A percentile compares a stretch with the other conserved stretches of the same genome.
Evolutionary conservation across 1,140 invertebrate species (phyloP).

Genomic region (Piezodorus guildinii): DNA sequence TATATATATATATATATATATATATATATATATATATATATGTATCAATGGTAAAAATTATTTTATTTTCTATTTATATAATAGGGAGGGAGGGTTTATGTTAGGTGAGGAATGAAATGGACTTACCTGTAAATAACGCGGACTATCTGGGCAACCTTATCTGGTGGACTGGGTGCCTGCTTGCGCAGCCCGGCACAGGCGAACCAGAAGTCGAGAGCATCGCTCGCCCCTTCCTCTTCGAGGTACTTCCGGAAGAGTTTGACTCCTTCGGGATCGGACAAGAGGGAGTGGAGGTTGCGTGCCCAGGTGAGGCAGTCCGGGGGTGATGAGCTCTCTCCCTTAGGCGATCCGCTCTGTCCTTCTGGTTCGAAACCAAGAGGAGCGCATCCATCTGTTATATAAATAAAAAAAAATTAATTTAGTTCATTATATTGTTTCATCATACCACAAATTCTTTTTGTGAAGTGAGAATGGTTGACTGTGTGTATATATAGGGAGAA

Average conservation of each 20-base stretch:
- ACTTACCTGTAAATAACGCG: conserved; percentile 70
- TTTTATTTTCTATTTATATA: no score
- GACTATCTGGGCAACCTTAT: conserved; percentile 60
- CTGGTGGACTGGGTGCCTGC: conserved; percentile 46
- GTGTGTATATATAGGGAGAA: no score
- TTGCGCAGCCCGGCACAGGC: conserved; percentile 80
- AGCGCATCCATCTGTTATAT: conserved; percentile 37
- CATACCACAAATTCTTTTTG: neutral
- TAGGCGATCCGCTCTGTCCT: conserved; percentile 31
- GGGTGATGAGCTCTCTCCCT: conserved; percentile 43
- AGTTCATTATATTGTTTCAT: neutral
- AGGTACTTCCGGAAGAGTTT: conserved; percentile 73
- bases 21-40: no score
- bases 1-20: no score
- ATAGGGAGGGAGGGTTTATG: no score
- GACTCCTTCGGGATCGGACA: conserved; percentile 76
- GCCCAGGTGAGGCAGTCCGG: conserved; percentile 79
- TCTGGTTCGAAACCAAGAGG: conserved; percentile 43
- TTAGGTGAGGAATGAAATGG: no score
- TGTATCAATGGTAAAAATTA: no score
- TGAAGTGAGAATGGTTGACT: no score
- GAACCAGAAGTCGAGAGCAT: conserved; percentile 79
- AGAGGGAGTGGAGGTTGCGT: conserved; percentile 60
- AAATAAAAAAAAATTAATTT: conserved; percentile 7
- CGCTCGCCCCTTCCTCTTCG: conserved; percentile 64